Conservation (phyloP, 2,797 vertebrate genomes). For the Girardinus metallicus region DNA sequence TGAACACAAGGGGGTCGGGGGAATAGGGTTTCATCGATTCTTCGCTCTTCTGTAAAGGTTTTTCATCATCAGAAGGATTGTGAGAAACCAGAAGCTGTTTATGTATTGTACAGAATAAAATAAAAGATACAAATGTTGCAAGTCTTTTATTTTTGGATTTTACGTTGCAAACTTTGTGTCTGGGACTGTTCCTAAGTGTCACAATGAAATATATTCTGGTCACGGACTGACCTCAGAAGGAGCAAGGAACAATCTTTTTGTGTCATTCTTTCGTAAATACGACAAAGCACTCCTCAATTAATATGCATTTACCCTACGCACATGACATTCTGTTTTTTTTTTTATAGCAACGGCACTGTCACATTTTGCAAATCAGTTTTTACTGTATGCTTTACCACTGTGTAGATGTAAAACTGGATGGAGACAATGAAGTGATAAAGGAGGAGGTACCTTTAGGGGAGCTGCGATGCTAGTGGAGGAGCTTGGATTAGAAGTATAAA, state of each 20-base stretch:
- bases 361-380: slow-evolving; percentile 84
- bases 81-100: slow-evolving; percentile 90
- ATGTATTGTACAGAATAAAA: slow-evolving; percentile 99
- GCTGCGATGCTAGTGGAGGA: slow-evolving; percentile 7
- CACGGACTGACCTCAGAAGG: slow-evolving; percentile 52
- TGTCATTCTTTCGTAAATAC: slow-evolving; percentile 61
- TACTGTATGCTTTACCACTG: slow-evolving; percentile 80
- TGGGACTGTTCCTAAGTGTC: slow-evolving; percentile 90
- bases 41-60: slow-evolving; percentile 77
- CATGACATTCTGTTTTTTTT: slow-evolving; percentile 59
- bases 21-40: slow-evolving; percentile 62
- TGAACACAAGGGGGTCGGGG: slow-evolving; percentile 32
- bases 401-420: slow-evolving; percentile 72
- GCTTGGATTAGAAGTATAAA: slow-evolving; percentile 15
- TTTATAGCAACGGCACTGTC: slow-evolving; percentile 80
- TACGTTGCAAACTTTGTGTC: slow-evolving; percentile 85
- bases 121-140: slow-evolving; percentile 96
- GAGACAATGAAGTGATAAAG: slow-evolving; percentile 28
- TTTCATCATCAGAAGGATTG: slow-evolving; percentile 76
- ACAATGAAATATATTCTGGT: slow-evolving; percentile 77
- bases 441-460: slow-evolving; percentile 42
- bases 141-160: slow-evolving; percentile 78
- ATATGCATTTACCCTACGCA: slow-evolving; percentile 68
- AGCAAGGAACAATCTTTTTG: slow-evolving; percentile 66
- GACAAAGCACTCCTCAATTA: slow-evolving; percentile 68